Evolutionary conservation across 2,888 invertebrate genomes (phyloP), one percentile per base, ranked within the genome.

Genomic region (Rapana venosa): DNA sequence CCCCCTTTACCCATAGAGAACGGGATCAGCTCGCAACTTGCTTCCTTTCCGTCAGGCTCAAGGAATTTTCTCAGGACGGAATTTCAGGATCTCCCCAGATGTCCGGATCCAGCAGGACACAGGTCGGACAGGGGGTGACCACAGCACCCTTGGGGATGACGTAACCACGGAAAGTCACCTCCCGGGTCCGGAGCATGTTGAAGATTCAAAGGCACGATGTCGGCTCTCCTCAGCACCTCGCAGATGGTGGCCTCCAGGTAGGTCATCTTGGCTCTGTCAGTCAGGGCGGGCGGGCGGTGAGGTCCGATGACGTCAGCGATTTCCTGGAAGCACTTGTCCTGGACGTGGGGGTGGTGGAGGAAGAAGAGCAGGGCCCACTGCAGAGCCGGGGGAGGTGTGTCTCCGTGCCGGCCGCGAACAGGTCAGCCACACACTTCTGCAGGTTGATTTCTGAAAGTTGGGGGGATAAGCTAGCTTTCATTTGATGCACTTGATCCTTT

Each of bases 191-290:
- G 56, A 22, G 66, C n/a, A 70, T 77, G 88, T 0, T 35, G 36
- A 11, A 84, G 32, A 35, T 11, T 91, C 92, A 15, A 90, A 58
- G 93, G 94, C 90, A 91, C 93, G 86, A 94, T 92, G 87, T 92
- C 92, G n/a, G 93, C 92, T n/a, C 91, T 81, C 13, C 95, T 85
- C 66, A 93, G 92, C 6, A 94, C 91, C 91, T 95, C 95, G 86
- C 93, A 90, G 81, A 95, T 91, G 30, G 94, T 93, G 20, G 95
- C 95, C 36, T 95, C 94, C 20, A 94, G 89, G 86, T 94, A 93
- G 17, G 61, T 8, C 61, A 61, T 8, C 8, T 15, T 8, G 13
- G 17, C 8, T 17, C 17, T 61, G 61, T 61, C 61, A 17, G 13
- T 61, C 61, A 61, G 8, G 61, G 61, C n/a, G n/a, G n/a, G n/a